Conservation (phyloP, 2,113 vertebrate species). For the Candoia aspera region DNA sequence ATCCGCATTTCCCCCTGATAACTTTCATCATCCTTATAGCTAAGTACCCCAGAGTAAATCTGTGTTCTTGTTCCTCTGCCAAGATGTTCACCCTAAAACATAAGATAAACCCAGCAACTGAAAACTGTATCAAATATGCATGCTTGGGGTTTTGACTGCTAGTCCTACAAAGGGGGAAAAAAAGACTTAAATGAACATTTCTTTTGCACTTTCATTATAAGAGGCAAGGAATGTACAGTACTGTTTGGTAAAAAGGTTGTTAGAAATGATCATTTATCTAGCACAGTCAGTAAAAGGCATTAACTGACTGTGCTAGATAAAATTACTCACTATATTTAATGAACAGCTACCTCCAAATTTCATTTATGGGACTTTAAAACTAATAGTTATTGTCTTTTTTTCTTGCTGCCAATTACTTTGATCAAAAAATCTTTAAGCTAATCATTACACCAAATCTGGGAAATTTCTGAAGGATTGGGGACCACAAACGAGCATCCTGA, state of each 20-base stretch:
- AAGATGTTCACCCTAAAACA: slow-evolving; percentile 87
- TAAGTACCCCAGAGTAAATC: slow-evolving; percentile 88
- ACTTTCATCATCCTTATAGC: slow-evolving; percentile 82
- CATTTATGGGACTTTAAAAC: slow-evolving; percentile 16
- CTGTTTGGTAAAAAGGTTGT: background rate
- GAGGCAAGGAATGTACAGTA: background rate
- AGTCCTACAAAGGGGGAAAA: rapidly evolving
- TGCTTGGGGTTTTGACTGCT: background rate
- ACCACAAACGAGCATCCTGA: no score
- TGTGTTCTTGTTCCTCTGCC: slow-evolving; percentile 92
- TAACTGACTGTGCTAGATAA: background rate
- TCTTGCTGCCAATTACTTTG: background rate
- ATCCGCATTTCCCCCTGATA: slow-evolving; percentile 82
- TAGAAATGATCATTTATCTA: background rate
- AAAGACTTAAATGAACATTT: rapidly evolving
- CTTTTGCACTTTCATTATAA: background rate
- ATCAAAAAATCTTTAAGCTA: background rate
- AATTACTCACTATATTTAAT: slow-evolving; percentile 41
- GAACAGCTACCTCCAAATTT: slow-evolving; percentile 25
- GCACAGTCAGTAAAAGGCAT: no score
- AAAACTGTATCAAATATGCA: background rate
- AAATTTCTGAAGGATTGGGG: background rate
- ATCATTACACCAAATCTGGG: background rate
- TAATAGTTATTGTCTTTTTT: background rate
- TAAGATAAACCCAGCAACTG: background rate